Percentiles rank a stretch among this genome's conserved stretches.
Evolutionary conservation across 2,113 vertebrate genomes (phyloP).

Genomic region (Miniopterus natalensis): DNA sequence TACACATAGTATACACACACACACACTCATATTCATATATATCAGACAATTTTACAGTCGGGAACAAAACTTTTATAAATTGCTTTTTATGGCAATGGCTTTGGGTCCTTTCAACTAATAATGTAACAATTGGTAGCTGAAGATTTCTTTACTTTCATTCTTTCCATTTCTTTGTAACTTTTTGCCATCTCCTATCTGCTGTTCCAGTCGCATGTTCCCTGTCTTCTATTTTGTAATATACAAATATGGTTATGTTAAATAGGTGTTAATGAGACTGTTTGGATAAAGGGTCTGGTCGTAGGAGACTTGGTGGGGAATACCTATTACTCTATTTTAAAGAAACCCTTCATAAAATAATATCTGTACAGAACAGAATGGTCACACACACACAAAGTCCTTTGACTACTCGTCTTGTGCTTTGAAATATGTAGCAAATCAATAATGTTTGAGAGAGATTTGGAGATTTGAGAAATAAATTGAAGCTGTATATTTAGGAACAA

Average conservation of each 20-base stretch:
- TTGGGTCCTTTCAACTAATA: not conserved
- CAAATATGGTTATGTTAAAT: not conserved
- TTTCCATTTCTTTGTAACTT: not conserved
- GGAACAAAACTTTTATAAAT: not conserved
- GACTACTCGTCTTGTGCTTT: conserved; percentile 1
- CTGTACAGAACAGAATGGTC: not conserved
- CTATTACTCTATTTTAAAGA: not conserved
- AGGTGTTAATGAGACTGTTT: not conserved
- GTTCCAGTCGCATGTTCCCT: not conserved
- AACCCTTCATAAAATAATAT: not conserved
- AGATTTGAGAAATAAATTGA: conserved; percentile 66
- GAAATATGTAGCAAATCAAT: conserved; percentile 42
- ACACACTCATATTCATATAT: not conserved
- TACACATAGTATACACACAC: not conserved
- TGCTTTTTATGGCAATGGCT: not conserved
- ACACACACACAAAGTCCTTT: not conserved
- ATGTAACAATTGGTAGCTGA: not conserved
- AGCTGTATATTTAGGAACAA: conserved; percentile 49
- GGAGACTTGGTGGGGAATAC: not conserved
- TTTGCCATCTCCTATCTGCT: not conserved
- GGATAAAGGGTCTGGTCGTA: not conserved
- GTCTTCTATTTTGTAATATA: not conserved
- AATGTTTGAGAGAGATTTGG: conserved; percentile 32
- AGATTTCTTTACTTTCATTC: not conserved
- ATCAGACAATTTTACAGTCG: not conserved